phyloP scores from a whole-genome alignment of 2,888 invertebrate species.

The Mechanitis messenoides region DNA sequence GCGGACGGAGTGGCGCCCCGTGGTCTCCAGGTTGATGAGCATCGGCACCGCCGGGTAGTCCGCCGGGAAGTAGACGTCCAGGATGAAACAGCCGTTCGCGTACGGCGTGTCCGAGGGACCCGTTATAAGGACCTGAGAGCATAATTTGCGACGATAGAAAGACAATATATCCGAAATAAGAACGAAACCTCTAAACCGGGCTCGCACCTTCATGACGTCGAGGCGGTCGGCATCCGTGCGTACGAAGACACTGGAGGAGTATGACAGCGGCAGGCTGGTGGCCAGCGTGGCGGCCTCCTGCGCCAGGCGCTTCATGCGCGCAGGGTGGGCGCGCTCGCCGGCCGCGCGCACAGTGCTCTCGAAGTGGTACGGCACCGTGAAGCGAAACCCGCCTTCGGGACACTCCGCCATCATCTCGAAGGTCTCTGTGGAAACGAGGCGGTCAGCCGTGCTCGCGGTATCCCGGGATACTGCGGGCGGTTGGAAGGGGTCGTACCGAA shows the following conservation, averaged over 20 bases:
- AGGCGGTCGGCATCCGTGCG: constrained; percentile 95
- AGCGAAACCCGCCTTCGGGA: constrained; percentile 83
- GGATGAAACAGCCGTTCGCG: constrained; percentile 93
- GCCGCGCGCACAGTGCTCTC: constrained; percentile 91
- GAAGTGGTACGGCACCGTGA: constrained; percentile 92
- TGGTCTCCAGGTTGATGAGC: constrained; percentile 93
- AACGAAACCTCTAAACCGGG: constrained; percentile 38
- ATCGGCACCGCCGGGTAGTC: constrained; percentile 90
- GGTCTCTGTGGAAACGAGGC: constrained; percentile 78
- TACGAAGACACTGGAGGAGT: constrained; percentile 96
- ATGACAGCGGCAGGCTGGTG: constrained; percentile 93
- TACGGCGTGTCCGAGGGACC: constrained; percentile 95
- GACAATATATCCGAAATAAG: neutral
- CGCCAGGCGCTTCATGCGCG: constrained; percentile 92
- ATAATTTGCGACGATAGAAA: neutral
- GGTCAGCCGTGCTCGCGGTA: neutral
- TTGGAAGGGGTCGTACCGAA: constrained; percentile 78
- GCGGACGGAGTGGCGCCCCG: constrained; percentile 90
- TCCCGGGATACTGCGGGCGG: too few relatives aligned
- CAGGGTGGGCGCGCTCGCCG: constrained; percentile 90
- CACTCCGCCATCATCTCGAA: constrained; percentile 93
- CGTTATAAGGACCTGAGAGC: constrained; percentile 88
- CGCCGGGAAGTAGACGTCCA: constrained; percentile 93
- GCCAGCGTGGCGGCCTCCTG: constrained; percentile 96
- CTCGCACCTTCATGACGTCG: constrained; percentile 95